Percentiles rank a stretch among this genome's conserved stretches.
These are phyloP conservation scores for Antidorcas marsupialis DNA, from an alignment of 2,113 vertebrate species.

Conservation along the genomic window DNA sequence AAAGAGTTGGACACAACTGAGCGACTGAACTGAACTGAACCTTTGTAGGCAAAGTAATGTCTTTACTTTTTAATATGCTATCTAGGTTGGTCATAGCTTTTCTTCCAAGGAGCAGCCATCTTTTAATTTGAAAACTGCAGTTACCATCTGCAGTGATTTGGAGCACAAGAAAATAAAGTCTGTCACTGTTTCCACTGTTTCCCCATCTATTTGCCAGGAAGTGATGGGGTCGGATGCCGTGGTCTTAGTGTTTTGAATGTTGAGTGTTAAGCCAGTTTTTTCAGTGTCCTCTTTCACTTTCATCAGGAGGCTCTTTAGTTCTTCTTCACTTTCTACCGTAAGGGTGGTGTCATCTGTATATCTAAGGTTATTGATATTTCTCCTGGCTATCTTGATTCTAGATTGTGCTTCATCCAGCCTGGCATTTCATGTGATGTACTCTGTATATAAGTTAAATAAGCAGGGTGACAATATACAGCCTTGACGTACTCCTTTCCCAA, in stretches of 20 bases:
- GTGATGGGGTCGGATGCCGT: not conserved
- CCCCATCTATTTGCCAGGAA: not conserved
- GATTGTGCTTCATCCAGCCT: not conserved
- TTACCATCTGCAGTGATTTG: not conserved
- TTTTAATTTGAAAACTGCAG: not conserved
- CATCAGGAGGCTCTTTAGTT: not conserved
- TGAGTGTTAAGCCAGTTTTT: not conserved
- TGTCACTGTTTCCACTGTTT: not conserved
- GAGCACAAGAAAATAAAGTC: not conserved
- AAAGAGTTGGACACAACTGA: no score
- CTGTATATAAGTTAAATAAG: not conserved
- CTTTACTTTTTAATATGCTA: not conserved
- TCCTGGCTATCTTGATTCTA: not conserved
- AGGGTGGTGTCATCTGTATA: not conserved
- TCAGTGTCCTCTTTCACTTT: not conserved
- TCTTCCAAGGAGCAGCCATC: not conserved
- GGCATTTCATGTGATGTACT: not conserved
- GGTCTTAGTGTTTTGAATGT: not conserved
- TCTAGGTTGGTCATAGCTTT: not conserved
- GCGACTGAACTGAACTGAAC: not conserved
- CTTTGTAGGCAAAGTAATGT: not conserved
- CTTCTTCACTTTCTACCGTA: not conserved
- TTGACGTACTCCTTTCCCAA: not conserved
- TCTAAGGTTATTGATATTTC: not conserved
- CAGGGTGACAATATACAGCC: not conserved